Evolutionary conservation across 1,140 invertebrate genomes (phyloP).

Genomic region (Nephotettix cincticeps): DNA sequence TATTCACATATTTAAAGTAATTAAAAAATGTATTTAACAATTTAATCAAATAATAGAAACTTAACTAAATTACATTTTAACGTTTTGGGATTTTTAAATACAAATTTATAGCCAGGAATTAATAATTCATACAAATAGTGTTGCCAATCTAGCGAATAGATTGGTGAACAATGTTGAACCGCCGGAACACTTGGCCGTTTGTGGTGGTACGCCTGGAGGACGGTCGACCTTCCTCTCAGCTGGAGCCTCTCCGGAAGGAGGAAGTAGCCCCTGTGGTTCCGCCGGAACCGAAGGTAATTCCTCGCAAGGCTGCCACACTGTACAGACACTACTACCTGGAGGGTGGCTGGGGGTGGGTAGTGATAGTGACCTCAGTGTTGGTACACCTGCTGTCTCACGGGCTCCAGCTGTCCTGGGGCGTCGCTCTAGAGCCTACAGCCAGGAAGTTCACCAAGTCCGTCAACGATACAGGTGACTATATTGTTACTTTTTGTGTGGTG

Average conservation of each 20-base stretch:
- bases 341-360: constrained; percentile 81
- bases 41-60: too few species aligned
- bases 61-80: too few species aligned
- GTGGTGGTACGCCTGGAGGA: constrained; percentile 33
- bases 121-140: too few species aligned
- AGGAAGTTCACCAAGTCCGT: constrained; percentile 35
- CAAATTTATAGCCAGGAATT: too few species aligned
- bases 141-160: too few species aligned
- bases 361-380: constrained; percentile 62
- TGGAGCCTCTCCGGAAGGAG: constrained; percentile 1
- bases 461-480: constrained; percentile 29
- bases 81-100: too few species aligned
- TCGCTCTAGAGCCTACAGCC: constrained; percentile 44
- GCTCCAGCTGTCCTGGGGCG: constrained; percentile 55
- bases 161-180: constrained; percentile 24
- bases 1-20: too few species aligned
- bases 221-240: background rate
- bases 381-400: constrained; percentile 66
- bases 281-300: background rate
- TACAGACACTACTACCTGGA: constrained; percentile 71
- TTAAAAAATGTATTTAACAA: too few species aligned
- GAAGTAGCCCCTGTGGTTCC: background rate
- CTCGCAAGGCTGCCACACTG: constrained; percentile 8
- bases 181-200: constrained; percentile 37
- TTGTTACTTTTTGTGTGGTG: too few species aligned